These are phyloP conservation scores for Piliocolobus tephrosceles DNA, from an alignment of 2,113 vertebrate genomes.

Conservation along the genomic window DNA sequence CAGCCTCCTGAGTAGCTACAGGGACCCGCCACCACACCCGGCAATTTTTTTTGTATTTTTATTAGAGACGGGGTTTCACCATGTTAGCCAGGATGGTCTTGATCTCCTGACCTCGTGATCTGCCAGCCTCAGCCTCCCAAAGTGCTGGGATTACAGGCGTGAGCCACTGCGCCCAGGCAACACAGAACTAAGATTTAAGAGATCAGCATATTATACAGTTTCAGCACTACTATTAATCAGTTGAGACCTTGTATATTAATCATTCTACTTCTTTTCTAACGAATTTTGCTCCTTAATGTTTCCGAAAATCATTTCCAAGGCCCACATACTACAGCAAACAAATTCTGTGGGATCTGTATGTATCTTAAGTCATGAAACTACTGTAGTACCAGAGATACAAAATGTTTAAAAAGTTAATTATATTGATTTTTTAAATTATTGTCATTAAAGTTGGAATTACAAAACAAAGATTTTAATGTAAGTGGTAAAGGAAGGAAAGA, in stretches of 20 bases:
- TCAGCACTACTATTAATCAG: neutral
- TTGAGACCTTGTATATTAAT: neutral
- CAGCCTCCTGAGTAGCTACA: too few species aligned
- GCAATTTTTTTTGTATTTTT: too few species aligned
- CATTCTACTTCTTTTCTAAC: neutral
- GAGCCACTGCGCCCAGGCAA: neutral
- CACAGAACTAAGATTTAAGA: conserved; percentile 26
- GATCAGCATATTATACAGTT: neutral
- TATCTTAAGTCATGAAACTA: neutral
- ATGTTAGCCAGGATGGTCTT: too few species aligned
- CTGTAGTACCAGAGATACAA: neutral
- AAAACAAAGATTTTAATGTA: neutral
- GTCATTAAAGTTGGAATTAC: neutral
- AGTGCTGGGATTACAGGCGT: too few species aligned
- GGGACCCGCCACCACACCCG: fast-evolving
- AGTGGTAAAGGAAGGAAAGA: neutral
- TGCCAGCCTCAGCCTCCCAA: too few species aligned
- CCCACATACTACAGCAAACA: neutral
- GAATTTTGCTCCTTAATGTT: neutral
- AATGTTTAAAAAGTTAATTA: neutral
- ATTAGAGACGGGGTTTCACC: too few species aligned
- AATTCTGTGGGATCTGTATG: neutral
- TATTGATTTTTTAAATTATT: neutral
- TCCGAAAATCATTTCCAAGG: neutral
- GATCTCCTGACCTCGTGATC: too few species aligned